Evolutionary conservation across 1,140 invertebrate genomes (phyloP).

Genomic region (Leguminivora glycinivorella): DNA sequence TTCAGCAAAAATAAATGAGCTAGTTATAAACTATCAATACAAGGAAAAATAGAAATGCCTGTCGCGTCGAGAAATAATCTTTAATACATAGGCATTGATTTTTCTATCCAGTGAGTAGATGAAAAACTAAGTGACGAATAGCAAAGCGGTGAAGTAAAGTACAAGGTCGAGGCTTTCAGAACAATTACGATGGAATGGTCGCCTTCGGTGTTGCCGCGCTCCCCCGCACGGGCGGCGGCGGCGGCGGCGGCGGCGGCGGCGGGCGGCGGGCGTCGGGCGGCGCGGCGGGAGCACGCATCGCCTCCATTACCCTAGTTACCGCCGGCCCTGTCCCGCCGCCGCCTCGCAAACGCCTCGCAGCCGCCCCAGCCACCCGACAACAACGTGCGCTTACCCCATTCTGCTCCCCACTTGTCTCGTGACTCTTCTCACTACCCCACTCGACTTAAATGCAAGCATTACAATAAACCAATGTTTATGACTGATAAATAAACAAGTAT

Average conservation of each 20-base stretch:
- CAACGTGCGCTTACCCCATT: constrained; percentile 20
- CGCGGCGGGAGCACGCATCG: neutral
- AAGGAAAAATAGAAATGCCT: no score
- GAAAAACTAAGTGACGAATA: constrained; percentile 49
- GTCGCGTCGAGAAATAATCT: neutral
- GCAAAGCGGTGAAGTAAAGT: constrained; percentile 41
- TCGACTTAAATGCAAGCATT: neutral
- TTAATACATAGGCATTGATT: neutral
- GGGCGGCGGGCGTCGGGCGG: neutral
- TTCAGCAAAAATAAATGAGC: no score
- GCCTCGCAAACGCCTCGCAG: constrained; percentile 2
- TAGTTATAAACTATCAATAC: no score
- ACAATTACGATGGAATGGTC: constrained; percentile 55
- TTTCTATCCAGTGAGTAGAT: neutral
- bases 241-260: neutral
- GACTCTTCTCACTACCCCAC: neutral
- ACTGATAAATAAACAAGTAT: neutral
- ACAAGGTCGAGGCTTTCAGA: constrained; percentile 64
- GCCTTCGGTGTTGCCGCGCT: constrained; percentile 26
- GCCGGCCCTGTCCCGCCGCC: constrained; percentile 5
- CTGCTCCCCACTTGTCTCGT: neutral
- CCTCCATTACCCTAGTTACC: constrained; percentile 16
- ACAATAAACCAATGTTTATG: neutral
- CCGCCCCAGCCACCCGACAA: constrained; percentile 8
- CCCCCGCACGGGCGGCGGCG: constrained; percentile 32